Base-by-base conservation (phyloP, 2,888 invertebrate genomes). In the Calameuta filiformis region DNA sequence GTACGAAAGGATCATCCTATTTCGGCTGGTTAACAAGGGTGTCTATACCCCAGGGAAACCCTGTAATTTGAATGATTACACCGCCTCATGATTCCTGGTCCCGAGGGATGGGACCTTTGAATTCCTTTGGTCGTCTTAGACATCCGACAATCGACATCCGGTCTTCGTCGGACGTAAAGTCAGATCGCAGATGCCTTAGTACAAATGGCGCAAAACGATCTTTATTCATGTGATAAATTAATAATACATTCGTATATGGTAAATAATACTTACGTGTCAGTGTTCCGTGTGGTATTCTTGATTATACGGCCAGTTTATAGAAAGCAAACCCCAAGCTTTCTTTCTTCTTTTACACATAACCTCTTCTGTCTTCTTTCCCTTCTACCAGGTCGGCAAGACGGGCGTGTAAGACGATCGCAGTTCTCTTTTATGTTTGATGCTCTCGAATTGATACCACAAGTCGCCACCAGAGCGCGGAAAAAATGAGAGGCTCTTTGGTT, bases 171-270 rank as follows among this genome's bases (percentile, higher is more conserved):
- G 23, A 2, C 15, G 9, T 56, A 56, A 56, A 56, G 15, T 15
- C 23, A 56, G 23, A 56, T 56, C 56, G 23, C 9, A 23, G 56
- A 56, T 56, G 56, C 56, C 23, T 56, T 56, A 9, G 23, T 23
- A 15, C 31, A 71, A 71, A 71, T 15, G 71, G 71, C 23, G 31
- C 9, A 71, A 71, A 71, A 34, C 11, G 33, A 33, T 71, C 23
- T 71, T 31, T 34, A 71, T 71, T 71, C 71, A 1, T 71, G 31
- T 71, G 71, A 71, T 71, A 71, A 31, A 71, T 71, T 71, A 31
- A 71, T 71, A 34, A 34, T n/a, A 34, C 71, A 33, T 71, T n/a
- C n/a, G 12, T 71, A 71, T 33, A 30, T 11, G 71, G 31, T 33
- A 30, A 71, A 12, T 71, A 71, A 71, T 71, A 71, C 69, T 69